phyloP scores from a whole-genome alignment of 2,797 vertebrate species.

The Setipinna tenuifilis region DNA sequence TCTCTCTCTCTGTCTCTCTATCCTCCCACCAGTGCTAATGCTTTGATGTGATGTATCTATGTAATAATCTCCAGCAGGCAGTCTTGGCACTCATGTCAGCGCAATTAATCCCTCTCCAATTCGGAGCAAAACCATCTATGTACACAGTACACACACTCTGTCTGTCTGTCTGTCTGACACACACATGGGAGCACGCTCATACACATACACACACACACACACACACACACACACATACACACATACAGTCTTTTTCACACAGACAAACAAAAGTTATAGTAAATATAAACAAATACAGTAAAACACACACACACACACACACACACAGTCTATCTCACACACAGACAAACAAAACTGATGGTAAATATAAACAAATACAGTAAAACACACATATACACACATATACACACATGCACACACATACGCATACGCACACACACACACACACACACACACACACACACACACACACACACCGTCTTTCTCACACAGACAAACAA shows the following conservation, averaged over 20 bases:
- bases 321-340: too few relatives aligned
- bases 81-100: background rate
- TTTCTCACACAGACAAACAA: background rate
- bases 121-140: background rate
- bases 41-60: conserved; percentile 25
- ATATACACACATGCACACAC: too few relatives aligned
- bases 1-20: too few relatives aligned
- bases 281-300: too few relatives aligned
- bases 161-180: too few relatives aligned
- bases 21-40: background rate
- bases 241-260: background rate
- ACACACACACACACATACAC: background rate
- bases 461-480: background rate
- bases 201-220: background rate
- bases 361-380: too few relatives aligned
- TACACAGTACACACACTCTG: background rate
- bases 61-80: conserved; percentile 22
- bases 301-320: too few relatives aligned
- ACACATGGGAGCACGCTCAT: background rate
- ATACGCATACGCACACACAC: background rate
- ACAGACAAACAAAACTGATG: too few relatives aligned
- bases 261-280: too few relatives aligned
- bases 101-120: conserved; percentile 22
- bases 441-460: background rate
- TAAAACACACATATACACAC: too few relatives aligned